A percentile compares a stretch with the other conserved stretches of the same genome.
Evolutionary conservation across 1,140 invertebrate species (phyloP).

Genomic region (Condylostylus longicornis): DNA sequence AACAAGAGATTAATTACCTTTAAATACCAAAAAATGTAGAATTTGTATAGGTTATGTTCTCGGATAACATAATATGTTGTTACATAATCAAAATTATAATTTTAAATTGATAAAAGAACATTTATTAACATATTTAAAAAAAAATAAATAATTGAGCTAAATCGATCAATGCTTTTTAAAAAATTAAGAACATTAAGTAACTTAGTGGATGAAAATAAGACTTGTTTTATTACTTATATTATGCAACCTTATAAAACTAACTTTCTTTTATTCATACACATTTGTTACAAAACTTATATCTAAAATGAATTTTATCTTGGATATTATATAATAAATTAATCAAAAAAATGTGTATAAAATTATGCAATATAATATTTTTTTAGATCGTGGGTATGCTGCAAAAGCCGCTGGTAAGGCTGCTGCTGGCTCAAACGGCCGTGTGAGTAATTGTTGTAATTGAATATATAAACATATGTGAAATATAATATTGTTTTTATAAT

Average conservation of each 20-base stretch:
- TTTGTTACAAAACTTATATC: slow-evolving; percentile 1
- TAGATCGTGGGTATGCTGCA: slow-evolving; percentile 34
- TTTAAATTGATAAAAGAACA: too few species aligned
- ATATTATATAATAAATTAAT: slow-evolving; percentile 1
- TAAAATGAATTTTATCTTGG: not conserved
- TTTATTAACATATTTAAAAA: too few species aligned
- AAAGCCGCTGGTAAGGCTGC: slow-evolving; percentile 37
- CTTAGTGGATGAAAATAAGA: too few species aligned
- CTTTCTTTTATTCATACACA: slow-evolving; percentile 2
- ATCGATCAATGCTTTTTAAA: too few species aligned
- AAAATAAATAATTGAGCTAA: too few species aligned
- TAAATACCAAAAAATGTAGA: not conserved
- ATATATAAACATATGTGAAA: not conserved
- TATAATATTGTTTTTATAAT: not conserved
- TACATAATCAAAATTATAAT: too few species aligned
- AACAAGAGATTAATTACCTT: not conserved
- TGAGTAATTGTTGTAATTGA: not conserved
- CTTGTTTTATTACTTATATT: too few species aligned
- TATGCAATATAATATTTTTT: slow-evolving; percentile 6
- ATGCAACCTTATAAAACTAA: slow-evolving; percentile 1
- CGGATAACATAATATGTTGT: too few species aligned
- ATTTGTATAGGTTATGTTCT: too few species aligned
- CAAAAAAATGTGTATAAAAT: slow-evolving; percentile 1
- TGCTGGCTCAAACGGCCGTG: slow-evolving; percentile 33
- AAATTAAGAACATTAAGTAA: too few species aligned